A percentile compares a stretch with the other conserved stretches of the same genome.
phyloP scores from a whole-genome alignment of 2,797 vertebrate species.

The Syndactyla subalaris region DNA sequence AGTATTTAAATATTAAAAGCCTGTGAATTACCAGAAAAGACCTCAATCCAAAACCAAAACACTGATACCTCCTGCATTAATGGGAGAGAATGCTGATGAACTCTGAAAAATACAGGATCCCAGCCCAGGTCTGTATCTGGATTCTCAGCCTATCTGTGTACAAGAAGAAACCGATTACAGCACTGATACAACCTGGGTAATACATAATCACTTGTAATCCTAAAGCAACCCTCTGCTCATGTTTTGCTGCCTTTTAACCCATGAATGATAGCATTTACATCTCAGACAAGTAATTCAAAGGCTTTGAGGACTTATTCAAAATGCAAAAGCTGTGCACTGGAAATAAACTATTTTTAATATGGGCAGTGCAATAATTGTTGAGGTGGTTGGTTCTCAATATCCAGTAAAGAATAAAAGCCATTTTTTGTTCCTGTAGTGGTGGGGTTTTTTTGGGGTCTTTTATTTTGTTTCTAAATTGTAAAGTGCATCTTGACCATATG shows the following conservation, averaged over 20 bases:
- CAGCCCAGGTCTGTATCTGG: not conserved
- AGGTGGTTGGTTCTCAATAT: not conserved
- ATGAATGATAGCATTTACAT: not conserved
- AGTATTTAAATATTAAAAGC: not conserved
- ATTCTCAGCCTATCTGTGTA: not conserved
- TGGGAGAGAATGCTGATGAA: not conserved
- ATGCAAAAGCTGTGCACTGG: not conserved
- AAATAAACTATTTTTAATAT: not conserved
- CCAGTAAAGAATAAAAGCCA: not conserved
- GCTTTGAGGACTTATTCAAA: not conserved
- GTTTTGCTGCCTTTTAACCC: conserved; percentile 32
- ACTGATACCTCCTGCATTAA: not conserved
- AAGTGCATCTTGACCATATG: not conserved
- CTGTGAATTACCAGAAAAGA: not conserved
- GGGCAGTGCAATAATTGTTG: not conserved
- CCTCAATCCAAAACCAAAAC: not conserved
- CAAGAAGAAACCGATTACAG: conserved; percentile 42
- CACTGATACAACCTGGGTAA: conserved; percentile 13
- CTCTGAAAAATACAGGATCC: not conserved
- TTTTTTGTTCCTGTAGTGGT: not conserved
- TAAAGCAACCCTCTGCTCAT: not conserved
- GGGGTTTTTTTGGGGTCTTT: not conserved
- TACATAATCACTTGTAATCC: conserved; percentile 66
- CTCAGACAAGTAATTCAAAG: not conserved
- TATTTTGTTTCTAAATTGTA: not conserved